phyloP scores from a whole-genome alignment of 2,888 invertebrate genomes.

The Nipponacmea schrenckii region DNA sequence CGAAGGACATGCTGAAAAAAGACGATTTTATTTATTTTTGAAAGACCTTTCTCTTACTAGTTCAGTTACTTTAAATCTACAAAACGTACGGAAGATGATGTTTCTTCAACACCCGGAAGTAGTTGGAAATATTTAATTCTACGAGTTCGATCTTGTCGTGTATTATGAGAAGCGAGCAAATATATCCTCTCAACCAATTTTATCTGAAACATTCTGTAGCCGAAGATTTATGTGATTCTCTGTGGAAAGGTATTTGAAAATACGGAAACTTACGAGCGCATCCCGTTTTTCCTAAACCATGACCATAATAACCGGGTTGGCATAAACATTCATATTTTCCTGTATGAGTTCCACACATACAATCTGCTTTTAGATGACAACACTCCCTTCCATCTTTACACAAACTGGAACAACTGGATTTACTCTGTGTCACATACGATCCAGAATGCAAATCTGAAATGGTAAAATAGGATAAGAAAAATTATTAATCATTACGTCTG shows the following conservation, averaged over 20 bases:
- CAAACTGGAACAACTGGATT: conserved; percentile 70
- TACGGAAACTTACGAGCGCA: conserved; percentile 71
- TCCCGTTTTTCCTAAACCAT: conserved; percentile 72
- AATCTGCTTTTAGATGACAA: conserved; percentile 75
- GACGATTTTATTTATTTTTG: no score
- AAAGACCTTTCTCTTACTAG: background rate
- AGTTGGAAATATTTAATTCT: conserved; percentile 11
- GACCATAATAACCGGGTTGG: conserved; percentile 75
- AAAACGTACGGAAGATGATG: background rate
- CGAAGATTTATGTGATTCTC: no score
- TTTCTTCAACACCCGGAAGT: background rate
- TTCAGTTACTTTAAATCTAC: background rate
- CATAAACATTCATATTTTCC: conserved; percentile 79
- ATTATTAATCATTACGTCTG: no score
- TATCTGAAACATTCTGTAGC: no score
- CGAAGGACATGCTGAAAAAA: conserved; percentile 73
- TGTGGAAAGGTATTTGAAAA: no score
- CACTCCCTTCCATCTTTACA: conserved; percentile 71
- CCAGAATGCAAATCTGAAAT: conserved; percentile 75
- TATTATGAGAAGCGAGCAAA: no score
- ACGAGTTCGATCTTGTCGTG: no score
- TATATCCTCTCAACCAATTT: no score
- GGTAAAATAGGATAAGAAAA: background rate
- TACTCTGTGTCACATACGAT: conserved; percentile 71
- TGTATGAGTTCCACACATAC: conserved; percentile 77